Evolutionary conservation across 2,113 vertebrate genomes (phyloP).

Genomic region (Maccullochella peelii): DNA sequence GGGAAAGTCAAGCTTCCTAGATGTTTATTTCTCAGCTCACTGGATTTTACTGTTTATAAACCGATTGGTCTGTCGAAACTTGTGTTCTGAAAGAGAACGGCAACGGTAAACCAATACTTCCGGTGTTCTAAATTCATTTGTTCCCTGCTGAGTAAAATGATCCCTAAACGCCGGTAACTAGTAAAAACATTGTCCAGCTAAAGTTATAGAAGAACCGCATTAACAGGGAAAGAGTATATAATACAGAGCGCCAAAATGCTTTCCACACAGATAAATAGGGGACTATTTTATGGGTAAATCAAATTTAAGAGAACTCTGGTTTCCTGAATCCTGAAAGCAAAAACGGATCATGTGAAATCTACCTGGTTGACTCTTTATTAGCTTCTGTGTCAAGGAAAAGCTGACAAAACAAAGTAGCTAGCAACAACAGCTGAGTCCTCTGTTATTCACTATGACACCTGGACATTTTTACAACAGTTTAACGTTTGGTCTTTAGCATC

Average conservation of each 20-base stretch:
- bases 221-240: no score
- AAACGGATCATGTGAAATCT: not conserved
- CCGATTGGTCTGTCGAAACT: fast-evolving
- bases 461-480: not conserved
- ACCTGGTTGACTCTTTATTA: no score
- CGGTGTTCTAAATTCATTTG: not conserved
- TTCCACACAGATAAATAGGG: no score
- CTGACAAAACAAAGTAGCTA: not conserved
- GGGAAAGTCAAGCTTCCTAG: not conserved
- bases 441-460: not conserved
- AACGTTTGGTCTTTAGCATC: no score
- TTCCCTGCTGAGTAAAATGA: not conserved
- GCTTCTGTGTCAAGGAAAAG: not conserved
- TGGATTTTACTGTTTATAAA: not conserved
- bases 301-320: not conserved
- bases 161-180: not conserved
- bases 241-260: not conserved
- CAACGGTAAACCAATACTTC: not conserved
- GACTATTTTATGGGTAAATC: not conserved
- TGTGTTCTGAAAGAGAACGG: not conserved
- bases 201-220: fast-evolving
- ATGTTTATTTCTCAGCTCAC: fast-evolving
- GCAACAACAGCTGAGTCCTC: not conserved
- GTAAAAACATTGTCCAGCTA: no score
- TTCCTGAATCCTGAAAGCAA: not conserved